These are phyloP conservation scores for Chloebia gouldiae DNA, from an alignment of 2,113 vertebrate species.

Conservation along the genomic window DNA sequence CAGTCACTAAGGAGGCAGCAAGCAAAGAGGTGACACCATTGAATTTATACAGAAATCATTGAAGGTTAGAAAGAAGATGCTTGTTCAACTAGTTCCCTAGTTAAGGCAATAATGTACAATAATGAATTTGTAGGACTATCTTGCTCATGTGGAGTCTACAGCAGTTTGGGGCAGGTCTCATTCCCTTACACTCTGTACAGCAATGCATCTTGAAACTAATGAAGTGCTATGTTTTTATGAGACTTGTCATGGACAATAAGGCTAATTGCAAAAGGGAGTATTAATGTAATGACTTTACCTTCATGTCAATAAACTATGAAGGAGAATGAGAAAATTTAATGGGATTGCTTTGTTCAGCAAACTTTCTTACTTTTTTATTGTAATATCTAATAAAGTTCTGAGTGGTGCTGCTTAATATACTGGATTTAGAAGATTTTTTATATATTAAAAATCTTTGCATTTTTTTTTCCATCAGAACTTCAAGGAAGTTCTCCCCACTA, in stretches of 20 bases:
- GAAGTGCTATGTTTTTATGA: conserved; percentile 47
- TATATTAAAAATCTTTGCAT: neutral
- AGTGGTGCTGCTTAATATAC: neutral
- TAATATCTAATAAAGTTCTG: neutral
- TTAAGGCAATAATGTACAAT: neutral
- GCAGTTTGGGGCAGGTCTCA: neutral
- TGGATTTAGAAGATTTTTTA: neutral
- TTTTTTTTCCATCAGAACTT: neutral
- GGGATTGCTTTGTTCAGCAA: neutral
- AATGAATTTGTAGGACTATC: neutral
- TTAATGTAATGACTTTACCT: conserved; percentile 40
- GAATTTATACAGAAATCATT: neutral
- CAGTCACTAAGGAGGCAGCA: neutral
- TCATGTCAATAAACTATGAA: conserved; percentile 42
- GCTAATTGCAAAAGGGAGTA: conserved; percentile 34
- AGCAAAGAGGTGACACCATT: neutral
- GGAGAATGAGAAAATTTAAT: conserved; percentile 33
- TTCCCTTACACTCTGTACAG: neutral
- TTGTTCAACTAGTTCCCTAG: neutral
- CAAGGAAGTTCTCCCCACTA: neutral
- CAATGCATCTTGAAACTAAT: conserved; percentile 53
- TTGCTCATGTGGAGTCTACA: neutral
- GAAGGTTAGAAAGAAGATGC: neutral
- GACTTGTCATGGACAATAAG: conserved; percentile 54
- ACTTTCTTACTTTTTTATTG: neutral